Evolutionary conservation across 2,797 vertebrate genomes (phyloP).

Genomic region (Lerista edwardsae): DNA sequence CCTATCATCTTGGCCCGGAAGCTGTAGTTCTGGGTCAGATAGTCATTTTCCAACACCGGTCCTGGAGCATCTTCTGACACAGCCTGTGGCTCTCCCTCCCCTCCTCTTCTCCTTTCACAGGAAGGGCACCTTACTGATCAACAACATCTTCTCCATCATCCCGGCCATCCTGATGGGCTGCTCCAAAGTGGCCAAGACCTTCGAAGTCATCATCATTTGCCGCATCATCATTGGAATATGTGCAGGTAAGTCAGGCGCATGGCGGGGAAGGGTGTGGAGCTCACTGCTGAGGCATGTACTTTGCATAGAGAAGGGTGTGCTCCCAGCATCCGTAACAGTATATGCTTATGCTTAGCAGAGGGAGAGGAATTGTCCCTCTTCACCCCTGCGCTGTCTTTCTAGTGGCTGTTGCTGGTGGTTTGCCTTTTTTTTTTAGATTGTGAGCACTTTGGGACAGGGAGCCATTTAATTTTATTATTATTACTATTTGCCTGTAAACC

Average conservation of each 20-base stretch:
- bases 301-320: background rate
- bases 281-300: background rate
- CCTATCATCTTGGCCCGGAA: no score
- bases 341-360: no score
- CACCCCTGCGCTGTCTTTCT: no score
- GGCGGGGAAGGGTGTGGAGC: background rate
- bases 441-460: no score
- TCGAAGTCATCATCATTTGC: conserved; percentile 90
- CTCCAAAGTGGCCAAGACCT: conserved; percentile 82
- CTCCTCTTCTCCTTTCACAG: conserved; percentile 67
- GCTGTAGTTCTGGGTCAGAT: background rate
- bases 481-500: no score
- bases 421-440: no score
- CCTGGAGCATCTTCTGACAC: background rate
- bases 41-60: background rate
- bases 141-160: conserved; percentile 92
- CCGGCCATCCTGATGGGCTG: conserved; percentile 93
- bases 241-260: conserved; percentile 80
- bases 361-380: no score
- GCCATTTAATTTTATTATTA: no score
- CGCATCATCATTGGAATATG: conserved; percentile 90
- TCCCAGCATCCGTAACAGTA: no score
- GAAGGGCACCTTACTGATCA: conserved; percentile 92
- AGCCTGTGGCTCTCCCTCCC: background rate
- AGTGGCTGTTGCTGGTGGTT: no score